phyloP scores from a whole-genome alignment of 2,113 vertebrate species.

The Eudyptes chrysolophus region DNA sequence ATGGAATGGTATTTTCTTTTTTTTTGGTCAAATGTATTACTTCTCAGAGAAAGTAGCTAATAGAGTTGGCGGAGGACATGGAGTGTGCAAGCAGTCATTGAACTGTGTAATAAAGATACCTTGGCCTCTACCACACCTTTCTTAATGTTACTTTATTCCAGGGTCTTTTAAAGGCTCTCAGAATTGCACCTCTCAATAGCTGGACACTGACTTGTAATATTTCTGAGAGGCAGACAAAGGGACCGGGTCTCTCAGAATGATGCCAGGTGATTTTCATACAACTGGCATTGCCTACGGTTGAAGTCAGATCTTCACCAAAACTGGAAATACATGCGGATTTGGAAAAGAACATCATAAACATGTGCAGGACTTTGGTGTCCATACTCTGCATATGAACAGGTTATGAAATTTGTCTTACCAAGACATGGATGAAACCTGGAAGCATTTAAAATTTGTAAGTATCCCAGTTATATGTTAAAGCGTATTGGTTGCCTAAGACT shows the following conservation, averaged over 20 bases:
- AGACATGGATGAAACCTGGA: neutral
- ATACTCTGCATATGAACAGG: neutral
- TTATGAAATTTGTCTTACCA: neutral
- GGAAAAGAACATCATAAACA: neutral
- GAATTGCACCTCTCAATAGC: neutral
- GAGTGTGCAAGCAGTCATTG: neutral
- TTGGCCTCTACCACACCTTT: neutral
- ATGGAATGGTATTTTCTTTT: neutral
- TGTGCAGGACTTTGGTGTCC: neutral
- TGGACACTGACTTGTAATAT: neutral
- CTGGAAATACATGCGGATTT: neutral
- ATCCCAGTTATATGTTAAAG: neutral
- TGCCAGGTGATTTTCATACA: neutral
- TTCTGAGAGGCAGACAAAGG: neutral
- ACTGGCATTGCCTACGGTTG: neutral
- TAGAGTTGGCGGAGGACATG: neutral
- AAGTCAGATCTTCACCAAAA: neutral
- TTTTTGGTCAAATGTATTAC: neutral
- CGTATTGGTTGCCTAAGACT: neutral
- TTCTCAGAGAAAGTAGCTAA: neutral
- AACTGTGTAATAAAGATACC: slow-evolving; percentile 3
- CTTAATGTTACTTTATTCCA: neutral
- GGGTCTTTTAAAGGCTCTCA: neutral
- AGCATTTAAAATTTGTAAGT: neutral
- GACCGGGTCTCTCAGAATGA: neutral